Evolutionary conservation across 1,140 invertebrate genomes (phyloP).

Genomic region (Sycophaga agraensis): DNA sequence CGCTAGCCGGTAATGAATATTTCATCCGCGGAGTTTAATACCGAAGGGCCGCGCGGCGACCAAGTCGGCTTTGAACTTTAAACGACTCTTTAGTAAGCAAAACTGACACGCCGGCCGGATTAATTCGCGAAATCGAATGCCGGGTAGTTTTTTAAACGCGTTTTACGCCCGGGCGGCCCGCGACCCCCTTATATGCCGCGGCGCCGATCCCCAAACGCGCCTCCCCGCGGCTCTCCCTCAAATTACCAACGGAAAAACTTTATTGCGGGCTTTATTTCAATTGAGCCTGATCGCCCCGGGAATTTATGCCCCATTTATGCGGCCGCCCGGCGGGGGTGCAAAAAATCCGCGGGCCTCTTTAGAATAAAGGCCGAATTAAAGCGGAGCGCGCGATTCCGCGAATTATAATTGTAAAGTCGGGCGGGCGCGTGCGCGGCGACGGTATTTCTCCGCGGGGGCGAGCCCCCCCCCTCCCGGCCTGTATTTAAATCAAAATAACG

Average conservation of each 20-base stretch:
- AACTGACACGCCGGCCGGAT: slow-evolving; percentile 13
- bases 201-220: too few species aligned
- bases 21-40: slow-evolving; percentile 24
- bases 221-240: not conserved
- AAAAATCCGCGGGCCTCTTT: slow-evolving; percentile 4
- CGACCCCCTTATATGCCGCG: too few species aligned
- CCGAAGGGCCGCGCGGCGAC: not conserved
- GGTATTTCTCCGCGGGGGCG: too few species aligned
- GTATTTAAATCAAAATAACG: too few species aligned
- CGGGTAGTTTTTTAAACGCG: not conserved
- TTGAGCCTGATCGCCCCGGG: not conserved
- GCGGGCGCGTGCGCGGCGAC: not conserved
- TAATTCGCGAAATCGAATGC: slow-evolving; percentile 20
- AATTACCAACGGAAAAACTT: slow-evolving; percentile 17
- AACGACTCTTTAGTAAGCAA: slow-evolving; percentile 23
- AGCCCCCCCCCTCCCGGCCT: not conserved
- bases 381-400: not conserved
- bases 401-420: slow-evolving; percentile 13
- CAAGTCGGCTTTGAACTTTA: slow-evolving; percentile 24
- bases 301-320: slow-evolving; percentile 16
- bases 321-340: not conserved
- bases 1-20: slow-evolving; percentile 22
- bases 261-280: slow-evolving; percentile 21
- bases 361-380: not conserved
- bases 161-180: not conserved